Evolutionary conservation across 2,113 vertebrate species (phyloP), one percentile per base, ranked within the genome.

Genomic region (Tyrannus savana): DNA sequence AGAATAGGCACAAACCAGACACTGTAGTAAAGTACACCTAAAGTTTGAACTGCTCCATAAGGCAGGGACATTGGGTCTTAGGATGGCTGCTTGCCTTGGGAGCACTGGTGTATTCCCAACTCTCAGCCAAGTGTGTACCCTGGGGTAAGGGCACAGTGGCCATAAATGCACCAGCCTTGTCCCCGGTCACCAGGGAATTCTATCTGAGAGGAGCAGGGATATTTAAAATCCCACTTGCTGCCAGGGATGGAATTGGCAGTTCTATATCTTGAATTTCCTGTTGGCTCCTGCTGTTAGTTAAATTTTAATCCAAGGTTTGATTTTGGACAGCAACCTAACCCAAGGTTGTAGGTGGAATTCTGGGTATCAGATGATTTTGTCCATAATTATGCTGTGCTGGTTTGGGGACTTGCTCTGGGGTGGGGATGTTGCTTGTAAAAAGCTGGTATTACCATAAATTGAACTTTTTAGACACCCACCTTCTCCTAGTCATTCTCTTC

Each of bases 361-460:
- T 59, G 62, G 4, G 6, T 55, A 1, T 33, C 16, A 3, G 15
- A 3, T 37, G 58, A 2, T 15, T 3, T 1, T 12, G 19, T 25
- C 30, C 25, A 49, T 13, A 1, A 0, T 27, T 4, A 4, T 27
- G 33, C 46, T 5, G 12, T 28, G 63, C 73, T 71, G 72, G 4
- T 62, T 1, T 46, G 27, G 35, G 35, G 39, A 1, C 33, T 33
- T 27, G 25, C 52, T 64, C 39, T n/a, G 39, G 53, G 55, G 17
- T 0, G 4, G 33, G 4, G 19, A 0, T 71, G 92, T 39, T 11
- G 7, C 63, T 71, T 14, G 1, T 49, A 46, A 33, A 64, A 83
- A 12, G 30, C 10, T 9, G 1, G 14, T 10, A 4, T 68, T 5
- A 4, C 4, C 6, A 14, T 1, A 7, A 15, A 3, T 7, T 2